A percentile compares a stretch with the other conserved stretches of the same genome.
phyloP scores from a whole-genome alignment of 2,797 vertebrate species.

The Etheostoma nigrum region DNA sequence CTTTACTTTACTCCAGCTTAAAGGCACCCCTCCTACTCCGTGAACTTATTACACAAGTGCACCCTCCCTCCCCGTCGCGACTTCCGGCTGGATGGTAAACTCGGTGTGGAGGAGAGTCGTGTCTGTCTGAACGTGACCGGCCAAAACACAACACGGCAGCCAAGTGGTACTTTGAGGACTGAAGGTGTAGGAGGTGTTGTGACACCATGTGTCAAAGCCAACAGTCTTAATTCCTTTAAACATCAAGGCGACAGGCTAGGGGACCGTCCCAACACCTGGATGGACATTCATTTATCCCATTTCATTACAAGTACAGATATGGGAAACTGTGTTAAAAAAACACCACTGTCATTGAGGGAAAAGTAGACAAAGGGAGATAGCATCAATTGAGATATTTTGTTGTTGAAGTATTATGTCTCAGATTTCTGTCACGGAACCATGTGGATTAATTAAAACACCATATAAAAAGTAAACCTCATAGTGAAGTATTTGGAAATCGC shows the following conservation, averaged over 20 bases:
- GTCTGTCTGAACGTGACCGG: constrained; percentile 16
- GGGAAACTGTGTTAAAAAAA: not conserved
- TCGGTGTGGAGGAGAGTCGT: not conserved
- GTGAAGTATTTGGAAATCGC: no score
- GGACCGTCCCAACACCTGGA: not conserved
- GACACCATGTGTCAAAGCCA: constrained; percentile 1
- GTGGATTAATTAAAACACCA: no score
- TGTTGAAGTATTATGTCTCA: no score
- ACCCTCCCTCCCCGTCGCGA: not conserved
- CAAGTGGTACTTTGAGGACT: not conserved
- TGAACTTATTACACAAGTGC: not conserved
- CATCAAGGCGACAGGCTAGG: not conserved
- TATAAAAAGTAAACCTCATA: no score
- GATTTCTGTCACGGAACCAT: no score
- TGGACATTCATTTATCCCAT: not conserved
- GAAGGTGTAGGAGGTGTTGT: not conserved
- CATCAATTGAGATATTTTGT: no score
- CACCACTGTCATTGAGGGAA: no score
- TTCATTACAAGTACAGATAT: no score
- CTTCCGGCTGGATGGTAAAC: not conserved
- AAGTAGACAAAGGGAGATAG: not conserved
- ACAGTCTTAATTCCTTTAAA: not conserved
- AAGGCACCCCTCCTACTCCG: not conserved
- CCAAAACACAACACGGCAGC: not conserved
- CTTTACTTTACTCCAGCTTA: constrained; percentile 25